Base-by-base conservation (phyloP, 2,113 vertebrate species). In the Geothlypis trichas region DNA sequence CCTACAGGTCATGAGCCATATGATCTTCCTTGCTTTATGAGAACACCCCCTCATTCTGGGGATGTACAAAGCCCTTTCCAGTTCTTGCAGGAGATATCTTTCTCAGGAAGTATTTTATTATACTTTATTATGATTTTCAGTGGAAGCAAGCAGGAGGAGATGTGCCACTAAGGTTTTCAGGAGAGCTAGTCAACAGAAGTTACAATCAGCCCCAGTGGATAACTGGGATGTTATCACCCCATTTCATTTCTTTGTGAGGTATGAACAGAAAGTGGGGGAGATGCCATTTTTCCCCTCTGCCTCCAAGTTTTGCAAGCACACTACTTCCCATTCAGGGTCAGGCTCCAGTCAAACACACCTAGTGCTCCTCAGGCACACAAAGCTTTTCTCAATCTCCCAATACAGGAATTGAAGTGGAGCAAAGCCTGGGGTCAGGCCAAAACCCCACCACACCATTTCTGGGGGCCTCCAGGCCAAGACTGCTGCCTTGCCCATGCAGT, bases 1-100 rank as follows among this genome's bases (percentile, higher is more conserved):
- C 47, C 26, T 10, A 14, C 0, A 10, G 17, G 24, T 24, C 6
- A 4, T 0, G 2, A 59, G 27, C 71, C 39, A 7, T 39, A 10
- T 3, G 0, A 44, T 41, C 22, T 23, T 33, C 46, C 44, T 39
- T 16, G n/a, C 20, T 58, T 71, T 84, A 62, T 4, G 5, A 85
- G n/a, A 30, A 35, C 14, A 44, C 1, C 15, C 17, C 7, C 33
- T 77, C 33, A 11, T 21, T 26, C 14, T 30, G 19, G 37, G 42
- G 33, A 51, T 6, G 5, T 9, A 19, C 35, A 77, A 73, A 79
- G 18, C 18, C 35, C 51, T 41, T 81, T 35, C 44, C 58, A 23
- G 54, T 11, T 90, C 31, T 44, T 59, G 46, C 28, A 62, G 31
- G 8, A 17, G 15, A 62, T 33, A 80, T 46, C 42, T 67, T 76